phyloP scores from a whole-genome alignment of 1,140 invertebrate genomes.

The Bombus superbus region DNA sequence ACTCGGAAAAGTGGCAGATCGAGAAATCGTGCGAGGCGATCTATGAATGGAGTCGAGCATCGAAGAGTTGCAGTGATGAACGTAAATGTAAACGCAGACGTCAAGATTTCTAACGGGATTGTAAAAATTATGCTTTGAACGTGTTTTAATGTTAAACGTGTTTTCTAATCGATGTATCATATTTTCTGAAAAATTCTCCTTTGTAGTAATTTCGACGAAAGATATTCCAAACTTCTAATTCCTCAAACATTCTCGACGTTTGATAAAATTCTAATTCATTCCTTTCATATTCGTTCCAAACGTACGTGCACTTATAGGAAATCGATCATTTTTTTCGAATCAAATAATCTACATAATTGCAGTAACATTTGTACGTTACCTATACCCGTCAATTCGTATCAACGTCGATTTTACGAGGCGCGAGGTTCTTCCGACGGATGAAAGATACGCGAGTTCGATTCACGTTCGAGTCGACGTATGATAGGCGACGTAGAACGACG shows the following conservation, averaged over 20 bases:
- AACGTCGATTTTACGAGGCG: neutral
- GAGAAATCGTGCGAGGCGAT: neutral
- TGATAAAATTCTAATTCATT: neutral
- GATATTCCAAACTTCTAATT: neutral
- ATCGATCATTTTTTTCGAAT: neutral
- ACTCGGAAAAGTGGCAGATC: slow-evolving; percentile 39
- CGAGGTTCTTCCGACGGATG: neutral
- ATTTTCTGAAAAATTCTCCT: neutral
- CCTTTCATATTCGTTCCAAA: too few species aligned
- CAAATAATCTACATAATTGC: neutral
- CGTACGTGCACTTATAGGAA: neutral
- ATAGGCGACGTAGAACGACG: slow-evolving; percentile 30
- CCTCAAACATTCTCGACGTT: neutral
- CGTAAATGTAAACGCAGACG: neutral
- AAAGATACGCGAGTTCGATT: slow-evolving; percentile 5
- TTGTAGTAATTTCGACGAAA: neutral
- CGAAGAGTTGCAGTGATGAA: neutral
- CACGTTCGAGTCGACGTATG: slow-evolving; percentile 18
- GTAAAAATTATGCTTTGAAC: neutral
- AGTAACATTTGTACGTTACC: neutral
- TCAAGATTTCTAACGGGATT: neutral
- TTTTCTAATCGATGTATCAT: neutral
- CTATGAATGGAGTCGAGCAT: neutral
- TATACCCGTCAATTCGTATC: neutral
- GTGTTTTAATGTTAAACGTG: neutral